Evolutionary conservation across 2,888 invertebrate genomes (phyloP).

Genomic region (Melanchra persicariae): DNA sequence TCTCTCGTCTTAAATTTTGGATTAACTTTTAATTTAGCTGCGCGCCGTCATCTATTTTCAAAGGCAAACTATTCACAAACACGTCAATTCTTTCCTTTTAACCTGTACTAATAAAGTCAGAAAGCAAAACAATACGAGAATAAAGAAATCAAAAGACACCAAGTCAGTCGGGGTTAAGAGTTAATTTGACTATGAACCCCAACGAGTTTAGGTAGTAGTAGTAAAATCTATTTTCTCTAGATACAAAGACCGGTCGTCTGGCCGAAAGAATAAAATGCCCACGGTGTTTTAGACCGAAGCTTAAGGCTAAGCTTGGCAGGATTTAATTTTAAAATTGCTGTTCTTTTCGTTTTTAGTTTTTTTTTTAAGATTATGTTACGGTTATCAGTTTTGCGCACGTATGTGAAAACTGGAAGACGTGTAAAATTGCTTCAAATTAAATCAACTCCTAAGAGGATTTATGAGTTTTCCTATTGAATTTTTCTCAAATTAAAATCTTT

Average conservation of each 20-base stretch:
- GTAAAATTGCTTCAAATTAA: background rate
- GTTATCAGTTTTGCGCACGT: background rate
- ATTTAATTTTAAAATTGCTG: constrained; percentile 7
- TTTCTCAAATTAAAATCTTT: background rate
- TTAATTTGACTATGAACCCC: constrained; percentile 60
- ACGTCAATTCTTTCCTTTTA: background rate
- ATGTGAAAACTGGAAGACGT: background rate
- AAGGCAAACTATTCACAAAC: background rate
- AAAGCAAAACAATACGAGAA: constrained; percentile 24
- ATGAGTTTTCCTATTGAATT: background rate
- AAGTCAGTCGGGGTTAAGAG: constrained; percentile 50
- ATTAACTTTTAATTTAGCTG: too few relatives aligned
- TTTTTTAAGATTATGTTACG: background rate
- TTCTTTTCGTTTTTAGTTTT: background rate
- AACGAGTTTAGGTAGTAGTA: constrained; percentile 46
- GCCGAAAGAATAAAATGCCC: constrained; percentile 66
- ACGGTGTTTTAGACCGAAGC: constrained; percentile 59
- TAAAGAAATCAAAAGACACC: constrained; percentile 50
- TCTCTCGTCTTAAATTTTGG: too few relatives aligned
- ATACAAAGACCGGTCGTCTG: constrained; percentile 66
- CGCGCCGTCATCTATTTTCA: background rate
- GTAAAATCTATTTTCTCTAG: constrained; percentile 66
- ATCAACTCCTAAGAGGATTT: too few relatives aligned
- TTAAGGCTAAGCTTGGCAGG: constrained; percentile 42
- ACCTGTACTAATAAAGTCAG: constrained; percentile 8